Conservation (phyloP, 2,113 vertebrate genomes). For the Nanger granti region DNA sequence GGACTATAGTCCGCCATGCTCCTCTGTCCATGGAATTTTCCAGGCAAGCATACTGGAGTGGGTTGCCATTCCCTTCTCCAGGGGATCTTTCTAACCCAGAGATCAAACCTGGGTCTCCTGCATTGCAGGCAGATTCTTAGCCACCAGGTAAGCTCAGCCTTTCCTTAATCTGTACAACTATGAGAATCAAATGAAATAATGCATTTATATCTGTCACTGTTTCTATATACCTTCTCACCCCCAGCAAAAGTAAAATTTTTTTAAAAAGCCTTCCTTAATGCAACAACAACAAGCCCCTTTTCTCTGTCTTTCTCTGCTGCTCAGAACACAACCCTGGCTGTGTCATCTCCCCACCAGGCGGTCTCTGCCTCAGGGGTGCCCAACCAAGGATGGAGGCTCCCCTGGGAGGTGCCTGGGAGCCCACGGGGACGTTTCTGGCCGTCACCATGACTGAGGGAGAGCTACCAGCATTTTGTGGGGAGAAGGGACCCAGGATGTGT, state of each 20-base stretch:
- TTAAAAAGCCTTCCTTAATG: not conserved
- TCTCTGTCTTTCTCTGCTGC: not conserved
- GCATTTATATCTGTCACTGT: not conserved
- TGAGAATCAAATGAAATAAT: not conserved
- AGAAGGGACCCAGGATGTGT: not conserved
- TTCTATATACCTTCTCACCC: not conserved
- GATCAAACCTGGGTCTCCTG: not conserved
- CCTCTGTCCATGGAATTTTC: not conserved
- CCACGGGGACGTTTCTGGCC: not conserved
- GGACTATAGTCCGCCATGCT: not conserved
- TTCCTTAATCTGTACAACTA: not conserved
- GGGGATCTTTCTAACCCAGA: not conserved
- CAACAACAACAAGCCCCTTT: not conserved
- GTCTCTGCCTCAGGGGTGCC: not conserved
- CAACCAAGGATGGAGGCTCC: not conserved
- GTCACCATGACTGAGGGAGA: not conserved
- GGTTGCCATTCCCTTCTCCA: not conserved
- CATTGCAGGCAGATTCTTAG: not conserved
- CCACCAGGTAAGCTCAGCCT: not conserved
- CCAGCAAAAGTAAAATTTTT: not conserved
- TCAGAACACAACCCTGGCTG: not conserved
- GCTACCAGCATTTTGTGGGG: not conserved
- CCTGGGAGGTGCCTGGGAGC: not conserved
- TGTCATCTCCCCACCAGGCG: rapidly evolving
- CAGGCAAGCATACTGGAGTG: not conserved